These are phyloP conservation scores for Coracopsis vasa DNA, from an alignment of 2,113 vertebrate genomes.

Conservation along the genomic window DNA sequence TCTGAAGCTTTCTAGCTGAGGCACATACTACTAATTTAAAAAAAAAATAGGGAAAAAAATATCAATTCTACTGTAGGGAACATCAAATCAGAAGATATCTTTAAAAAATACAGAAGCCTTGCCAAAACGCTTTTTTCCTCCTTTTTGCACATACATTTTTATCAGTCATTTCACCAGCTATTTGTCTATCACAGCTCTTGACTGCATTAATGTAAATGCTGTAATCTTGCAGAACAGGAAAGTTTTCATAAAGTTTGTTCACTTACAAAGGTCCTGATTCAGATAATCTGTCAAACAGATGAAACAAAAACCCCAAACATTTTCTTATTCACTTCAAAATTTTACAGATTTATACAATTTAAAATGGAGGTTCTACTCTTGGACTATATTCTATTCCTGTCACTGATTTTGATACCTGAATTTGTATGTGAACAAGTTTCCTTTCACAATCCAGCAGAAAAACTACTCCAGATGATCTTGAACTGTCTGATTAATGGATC, in stretches of 20 bases:
- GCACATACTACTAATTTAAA: fast-evolving
- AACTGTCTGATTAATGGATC: neutral
- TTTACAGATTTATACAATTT: neutral
- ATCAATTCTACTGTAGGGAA: neutral
- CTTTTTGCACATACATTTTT: neutral
- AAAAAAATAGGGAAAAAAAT: too few relatives aligned
- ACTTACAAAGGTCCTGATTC: neutral
- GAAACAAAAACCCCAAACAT: fast-evolving
- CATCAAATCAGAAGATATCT: neutral
- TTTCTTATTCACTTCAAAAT: neutral
- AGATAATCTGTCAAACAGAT: neutral
- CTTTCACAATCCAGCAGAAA: neutral
- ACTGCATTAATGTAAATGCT: neutral
- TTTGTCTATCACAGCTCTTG: neutral
- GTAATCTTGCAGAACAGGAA: neutral
- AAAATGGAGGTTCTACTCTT: neutral
- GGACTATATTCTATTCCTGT: neutral
- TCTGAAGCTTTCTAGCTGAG: neutral
- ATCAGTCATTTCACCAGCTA: neutral
- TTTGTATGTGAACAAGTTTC: neutral
- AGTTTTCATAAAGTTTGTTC: neutral
- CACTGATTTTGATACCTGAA: neutral
- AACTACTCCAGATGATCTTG: neutral
- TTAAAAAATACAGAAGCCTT: neutral
- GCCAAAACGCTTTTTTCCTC: neutral